Evolutionary conservation across 2,113 vertebrate genomes (phyloP), one percentile per base, ranked within the genome.

Genomic region (Serinus canaria): DNA sequence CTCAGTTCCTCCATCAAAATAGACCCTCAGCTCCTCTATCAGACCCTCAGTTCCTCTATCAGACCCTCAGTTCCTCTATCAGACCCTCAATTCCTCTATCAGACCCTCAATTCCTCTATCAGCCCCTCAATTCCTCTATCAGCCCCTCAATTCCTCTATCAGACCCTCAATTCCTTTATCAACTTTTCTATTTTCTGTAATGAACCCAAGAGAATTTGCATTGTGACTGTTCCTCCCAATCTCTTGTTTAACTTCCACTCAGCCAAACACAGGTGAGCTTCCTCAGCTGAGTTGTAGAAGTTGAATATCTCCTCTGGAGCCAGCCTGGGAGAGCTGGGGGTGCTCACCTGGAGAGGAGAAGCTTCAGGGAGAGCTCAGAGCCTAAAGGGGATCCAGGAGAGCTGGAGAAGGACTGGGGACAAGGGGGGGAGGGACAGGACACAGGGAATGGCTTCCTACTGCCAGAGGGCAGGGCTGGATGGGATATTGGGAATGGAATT

Each of bases 191-290:
- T 53, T 53, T 82, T 70, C 53, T 84, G 62, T 39, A 72, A 72
- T n/a, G 87, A 73, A 67, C 83, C 91, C 47, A 92, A 64, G 66
- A 72, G 33, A 94, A 91, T 50, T 84, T 50, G 44, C 35, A 50
- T 46, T 78, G 66, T 60, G 68, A 56, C 78, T 20, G 17, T 77
- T 92, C 74, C 77, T 83, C 90, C 70, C 76, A 76, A 33, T 14
- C 46, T 93, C 93, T 58, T 83, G 49, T 72, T 87, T 85, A 64
- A 83, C 8, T 77, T 74, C 28, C n/a, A 25, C 55, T 47, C 37
- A 64, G 56, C 41, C 49, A 83, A 73, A 70, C 18, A 14, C 4
- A 20, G 37, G 44, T 56, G 89, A 56, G 78, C 35, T 80, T 49
- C 44, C 31, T 90, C 55, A 84, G 78, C 35, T 74, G 68, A n/a